Conservation (phyloP, 1,140 invertebrate species). For the Apocrypta bakeri region DNA sequence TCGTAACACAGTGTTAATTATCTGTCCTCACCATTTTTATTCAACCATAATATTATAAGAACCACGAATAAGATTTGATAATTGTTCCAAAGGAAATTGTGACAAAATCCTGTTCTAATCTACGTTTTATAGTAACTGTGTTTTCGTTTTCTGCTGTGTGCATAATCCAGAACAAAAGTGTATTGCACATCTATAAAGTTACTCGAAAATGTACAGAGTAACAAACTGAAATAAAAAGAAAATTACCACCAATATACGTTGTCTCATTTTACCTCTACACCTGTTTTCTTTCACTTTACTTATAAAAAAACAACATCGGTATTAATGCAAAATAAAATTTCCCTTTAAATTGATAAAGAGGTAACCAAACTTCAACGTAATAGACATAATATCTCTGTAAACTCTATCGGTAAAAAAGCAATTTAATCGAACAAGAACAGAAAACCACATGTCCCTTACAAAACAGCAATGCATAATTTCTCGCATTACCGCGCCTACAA, state of each 20-base stretch:
- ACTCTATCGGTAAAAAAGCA: too few species aligned
- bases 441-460: too few species aligned
- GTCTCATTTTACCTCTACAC: background rate
- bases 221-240: conserved; percentile 21
- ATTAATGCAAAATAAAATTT: too few species aligned
- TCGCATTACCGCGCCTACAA: too few species aligned
- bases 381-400: too few species aligned
- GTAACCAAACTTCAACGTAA: too few species aligned
- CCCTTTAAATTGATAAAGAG: too few species aligned
- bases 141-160: conserved; percentile 33
- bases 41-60: background rate
- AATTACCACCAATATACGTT: background rate
- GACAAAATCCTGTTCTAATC: conserved; percentile 17
- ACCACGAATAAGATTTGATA: conserved; percentile 34
- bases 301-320: too few species aligned
- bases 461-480: too few species aligned
- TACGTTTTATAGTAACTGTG: conserved; percentile 41
- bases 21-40: conserved; percentile 39
- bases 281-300: too few species aligned
- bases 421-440: too few species aligned
- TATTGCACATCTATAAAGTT: conserved; percentile 35
- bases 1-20: conserved; percentile 34
- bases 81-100: conserved; percentile 29
- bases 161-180: conserved; percentile 33
- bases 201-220: conserved; percentile 21